Conservation (phyloP, 2,113 vertebrate genomes). For the Etheostoma spectabile region DNA sequence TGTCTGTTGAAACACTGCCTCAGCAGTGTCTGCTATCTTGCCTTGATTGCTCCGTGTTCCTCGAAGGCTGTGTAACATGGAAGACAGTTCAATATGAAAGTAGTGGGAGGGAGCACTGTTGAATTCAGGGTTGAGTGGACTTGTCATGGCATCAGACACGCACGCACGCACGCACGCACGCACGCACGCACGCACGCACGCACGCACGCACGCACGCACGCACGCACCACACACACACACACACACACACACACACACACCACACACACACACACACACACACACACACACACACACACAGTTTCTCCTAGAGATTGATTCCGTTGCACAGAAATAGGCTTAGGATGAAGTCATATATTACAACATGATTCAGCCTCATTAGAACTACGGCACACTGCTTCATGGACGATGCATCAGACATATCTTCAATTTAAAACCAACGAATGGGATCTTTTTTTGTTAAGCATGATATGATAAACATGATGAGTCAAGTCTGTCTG, state of each 20-base stretch:
- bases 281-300: slow-evolving; percentile 4
- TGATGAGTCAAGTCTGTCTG: slow-evolving; percentile 24
- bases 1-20: slow-evolving; percentile 51
- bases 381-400: slow-evolving; percentile 38
- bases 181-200: slow-evolving; percentile 4
- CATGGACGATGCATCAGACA: slow-evolving; percentile 38
- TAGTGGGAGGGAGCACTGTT: slow-evolving; percentile 51
- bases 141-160: slow-evolving; percentile 47
- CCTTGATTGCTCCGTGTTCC: slow-evolving; percentile 62
- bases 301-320: slow-evolving; percentile 61
- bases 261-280: slow-evolving; percentile 4
- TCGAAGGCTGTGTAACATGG: slow-evolving; percentile 61
- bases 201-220: too few relatives aligned
- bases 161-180: slow-evolving; percentile 5
- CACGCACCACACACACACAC: slow-evolving; percentile 25
- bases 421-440: slow-evolving; percentile 47
- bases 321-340: slow-evolving; percentile 45
- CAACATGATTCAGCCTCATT: slow-evolving; percentile 67
- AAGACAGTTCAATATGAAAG: slow-evolving; percentile 51
- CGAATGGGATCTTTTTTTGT: slow-evolving; percentile 14
- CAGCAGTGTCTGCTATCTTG: slow-evolving; percentile 50
- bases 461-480: not conserved
- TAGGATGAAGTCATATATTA: slow-evolving; percentile 52
- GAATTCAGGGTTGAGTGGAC: slow-evolving; percentile 66
- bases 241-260: slow-evolving; percentile 1